phyloP scores from a whole-genome alignment of 2,113 vertebrate genomes.

The Pelecanus crispus region DNA sequence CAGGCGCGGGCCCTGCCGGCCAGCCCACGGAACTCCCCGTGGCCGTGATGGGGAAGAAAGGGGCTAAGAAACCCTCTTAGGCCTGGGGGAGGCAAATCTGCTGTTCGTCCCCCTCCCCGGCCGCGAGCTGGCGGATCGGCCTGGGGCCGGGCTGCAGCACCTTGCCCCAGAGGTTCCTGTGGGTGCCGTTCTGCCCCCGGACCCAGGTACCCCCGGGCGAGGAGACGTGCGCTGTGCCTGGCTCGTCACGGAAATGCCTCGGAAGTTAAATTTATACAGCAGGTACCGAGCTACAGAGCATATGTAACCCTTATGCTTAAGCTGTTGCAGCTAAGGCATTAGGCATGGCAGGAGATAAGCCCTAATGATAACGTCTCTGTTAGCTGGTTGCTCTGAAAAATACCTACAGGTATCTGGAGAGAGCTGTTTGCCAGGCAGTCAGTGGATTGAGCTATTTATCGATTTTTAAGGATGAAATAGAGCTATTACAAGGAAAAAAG shows the following conservation, averaged over 20 bases:
- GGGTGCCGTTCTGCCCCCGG: not conserved
- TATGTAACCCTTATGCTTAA: slow-evolving; percentile 2
- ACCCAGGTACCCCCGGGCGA: not conserved
- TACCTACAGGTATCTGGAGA: slow-evolving; percentile 44
- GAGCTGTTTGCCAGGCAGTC: not conserved
- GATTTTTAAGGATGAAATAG: slow-evolving; percentile 31
- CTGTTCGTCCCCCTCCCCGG: not conserved
- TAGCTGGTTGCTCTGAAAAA: slow-evolving; percentile 24
- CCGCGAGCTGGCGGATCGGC: not conserved
- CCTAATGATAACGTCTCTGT: not conserved
- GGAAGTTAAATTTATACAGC: slow-evolving; percentile 7
- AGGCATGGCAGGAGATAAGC: slow-evolving; percentile 56
- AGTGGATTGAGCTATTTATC: slow-evolving; percentile 14
- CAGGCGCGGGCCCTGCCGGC: not conserved
- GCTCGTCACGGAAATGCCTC: not conserved
- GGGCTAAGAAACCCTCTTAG: not conserved
- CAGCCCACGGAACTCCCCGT: not conserved
- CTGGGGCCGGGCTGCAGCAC: not conserved
- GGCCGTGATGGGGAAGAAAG: not conserved
- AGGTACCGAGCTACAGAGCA: not conserved
- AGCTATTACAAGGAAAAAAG: not conserved
- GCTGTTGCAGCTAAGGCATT: slow-evolving; percentile 42
- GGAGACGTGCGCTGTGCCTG: not conserved
- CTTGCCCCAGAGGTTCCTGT: not conserved
- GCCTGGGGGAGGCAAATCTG: not conserved